Conservation (phyloP, 2,113 vertebrate species). For the Orientallactaga bullata region DNA sequence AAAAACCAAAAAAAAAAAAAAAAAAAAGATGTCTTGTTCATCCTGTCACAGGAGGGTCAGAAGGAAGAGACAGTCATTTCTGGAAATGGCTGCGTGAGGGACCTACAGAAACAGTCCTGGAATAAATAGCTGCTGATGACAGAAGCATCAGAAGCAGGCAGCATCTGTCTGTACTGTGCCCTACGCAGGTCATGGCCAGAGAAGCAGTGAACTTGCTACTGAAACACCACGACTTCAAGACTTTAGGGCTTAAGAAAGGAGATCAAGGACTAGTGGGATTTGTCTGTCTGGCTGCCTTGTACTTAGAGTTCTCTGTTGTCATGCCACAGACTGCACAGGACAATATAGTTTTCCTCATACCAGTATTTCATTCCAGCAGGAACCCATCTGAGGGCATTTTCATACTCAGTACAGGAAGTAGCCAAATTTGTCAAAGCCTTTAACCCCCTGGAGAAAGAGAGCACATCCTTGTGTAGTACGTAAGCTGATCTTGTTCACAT, state of each 20-base stretch:
- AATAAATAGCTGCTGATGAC: neutral
- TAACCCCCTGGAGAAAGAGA: neutral
- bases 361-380: neutral
- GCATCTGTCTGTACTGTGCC: neutral
- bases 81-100: neutral
- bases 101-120: neutral
- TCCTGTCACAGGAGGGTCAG: slow-evolving; percentile 41
- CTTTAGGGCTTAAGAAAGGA: neutral
- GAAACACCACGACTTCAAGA: neutral
- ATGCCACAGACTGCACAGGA: neutral
- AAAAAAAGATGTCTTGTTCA: slow-evolving; percentile 55
- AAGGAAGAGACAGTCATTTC: slow-evolving; percentile 43
- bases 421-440: neutral
- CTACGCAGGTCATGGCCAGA: neutral
- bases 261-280: neutral
- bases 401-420: neutral
- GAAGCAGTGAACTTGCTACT: neutral
- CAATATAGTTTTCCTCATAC: neutral
- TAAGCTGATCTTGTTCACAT: neutral
- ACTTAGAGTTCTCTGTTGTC: neutral
- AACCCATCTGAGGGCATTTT: neutral
- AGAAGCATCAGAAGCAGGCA: neutral
- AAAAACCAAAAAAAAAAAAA: too few relatives aligned
- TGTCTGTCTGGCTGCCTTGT: neutral
- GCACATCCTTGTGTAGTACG: neutral